These are phyloP conservation scores for Mesoligia furuncula DNA, from an alignment of 2,888 invertebrate species.

Conservation along the genomic window DNA sequence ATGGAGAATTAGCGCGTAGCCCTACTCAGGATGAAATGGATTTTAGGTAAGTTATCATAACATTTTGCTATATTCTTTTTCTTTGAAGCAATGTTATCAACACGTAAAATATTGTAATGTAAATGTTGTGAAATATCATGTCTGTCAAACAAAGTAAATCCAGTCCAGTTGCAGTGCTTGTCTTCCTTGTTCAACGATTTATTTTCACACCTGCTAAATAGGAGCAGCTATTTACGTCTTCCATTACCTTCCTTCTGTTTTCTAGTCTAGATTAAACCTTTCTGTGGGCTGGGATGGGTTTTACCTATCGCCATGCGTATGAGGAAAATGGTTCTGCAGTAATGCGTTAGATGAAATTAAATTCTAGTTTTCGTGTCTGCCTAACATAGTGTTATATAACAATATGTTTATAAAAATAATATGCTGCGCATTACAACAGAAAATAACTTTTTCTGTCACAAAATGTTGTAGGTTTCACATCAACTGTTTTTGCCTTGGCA, in stretches of 20 bases:
- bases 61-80: not conserved
- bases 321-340: constrained; percentile 39
- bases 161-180: not conserved
- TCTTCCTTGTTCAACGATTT: constrained; percentile 1
- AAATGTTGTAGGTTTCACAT: not conserved
- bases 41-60: constrained; percentile 80
- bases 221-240: not conserved
- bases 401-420: constrained; percentile 1
- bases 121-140: constrained; percentile 44
- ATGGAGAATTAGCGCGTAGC: constrained; percentile 95
- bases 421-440: not conserved
- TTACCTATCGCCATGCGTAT: constrained; percentile 19
- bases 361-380: not conserved
- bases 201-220: not conserved
- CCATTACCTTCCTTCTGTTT: not conserved
- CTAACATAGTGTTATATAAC: not conserved
- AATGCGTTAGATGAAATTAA: not conserved
- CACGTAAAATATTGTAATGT: not conserved
- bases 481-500: not conserved
- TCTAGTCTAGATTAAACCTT: not conserved
- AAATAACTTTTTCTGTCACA: not conserved
- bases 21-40: constrained; percentile 91
- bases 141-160: constrained; percentile 29
- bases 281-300: constrained; percentile 15
- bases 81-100: not conserved